Evolutionary conservation across 2,113 vertebrate genomes (phyloP).

Genomic region (Oncorhynchus kisutch): DNA sequence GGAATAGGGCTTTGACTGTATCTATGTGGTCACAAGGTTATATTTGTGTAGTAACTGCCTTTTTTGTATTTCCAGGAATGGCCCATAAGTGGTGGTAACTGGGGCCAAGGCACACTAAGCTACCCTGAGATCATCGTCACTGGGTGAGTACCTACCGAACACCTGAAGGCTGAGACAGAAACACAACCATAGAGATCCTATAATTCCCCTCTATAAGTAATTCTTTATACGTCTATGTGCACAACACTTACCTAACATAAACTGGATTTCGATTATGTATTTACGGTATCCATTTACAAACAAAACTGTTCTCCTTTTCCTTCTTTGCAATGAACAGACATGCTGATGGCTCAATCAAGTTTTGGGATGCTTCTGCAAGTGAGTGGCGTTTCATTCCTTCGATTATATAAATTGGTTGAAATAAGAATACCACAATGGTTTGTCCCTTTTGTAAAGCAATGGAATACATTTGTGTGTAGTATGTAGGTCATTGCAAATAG

Average conservation of each 20-base stretch:
- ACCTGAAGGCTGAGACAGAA: not conserved
- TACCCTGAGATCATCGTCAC: slow-evolving; percentile 98
- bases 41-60: not conserved
- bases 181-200: not conserved
- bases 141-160: slow-evolving; percentile 77
- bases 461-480: too few relatives aligned
- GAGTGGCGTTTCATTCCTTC: slow-evolving; percentile 59
- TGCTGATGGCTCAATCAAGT: slow-evolving; percentile 95
- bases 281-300: not conserved
- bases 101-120: slow-evolving; percentile 92
- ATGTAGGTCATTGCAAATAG: not conserved
- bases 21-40: not conserved
- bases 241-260: not conserved
- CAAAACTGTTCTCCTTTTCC: slow-evolving; percentile 1
- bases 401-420: too few relatives aligned
- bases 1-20: not conserved
- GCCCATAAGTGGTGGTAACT: slow-evolving; percentile 96
- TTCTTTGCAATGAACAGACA: slow-evolving; percentile 76
- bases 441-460: too few relatives aligned
- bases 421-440: too few relatives aligned
- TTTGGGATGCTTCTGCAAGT: slow-evolving; percentile 98
- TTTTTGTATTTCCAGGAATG: slow-evolving; percentile 80
- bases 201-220: too few relatives aligned
- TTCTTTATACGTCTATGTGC: too few relatives aligned
- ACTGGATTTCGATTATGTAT: not conserved